Base-by-base conservation (phyloP, 1,140 invertebrate genomes). In the Anastrepha ludens region DNA sequence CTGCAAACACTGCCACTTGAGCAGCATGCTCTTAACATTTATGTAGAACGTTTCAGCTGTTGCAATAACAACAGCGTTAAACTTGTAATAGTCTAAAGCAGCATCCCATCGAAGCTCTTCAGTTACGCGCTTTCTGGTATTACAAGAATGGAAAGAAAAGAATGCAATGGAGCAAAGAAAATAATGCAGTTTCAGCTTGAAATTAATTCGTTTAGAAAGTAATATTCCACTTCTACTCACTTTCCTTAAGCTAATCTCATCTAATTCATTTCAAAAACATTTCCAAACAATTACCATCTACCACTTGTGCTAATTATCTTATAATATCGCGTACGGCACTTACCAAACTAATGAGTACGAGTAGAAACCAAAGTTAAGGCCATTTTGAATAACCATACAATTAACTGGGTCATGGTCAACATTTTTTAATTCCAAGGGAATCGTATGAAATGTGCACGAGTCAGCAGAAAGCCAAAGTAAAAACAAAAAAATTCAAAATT, bases 391-490 rank as follows among this genome's bases (percentile, higher is more conserved):
- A 29, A 55, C 47, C 47, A 81, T 47, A 20, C 47, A n/a, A 55
- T 29, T 81, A 81, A 81, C 74, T 81, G 74, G 47, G 74, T 81
- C 74, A 81, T 55, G 74, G 74, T 29, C 74, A 81, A 47, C 41
- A 74, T 47, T 81, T 81, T 50, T 29, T 29, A 55, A 81, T 55
- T 58, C n/a, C 74, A 81, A 81, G 74, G 44, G 74, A 74, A 74
- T 74, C 70, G 47, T 74, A 74, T 74, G 70, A 81, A 81, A 81
- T 47, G 15, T 81, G 74, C 47, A 55, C 44, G 17, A 50, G 20
- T 81, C 74, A 55, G 29, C 74, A 17, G 17, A 81, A 58, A 81
- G 47, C 15, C 70, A 50, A 50, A 29, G 6, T 6, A 55, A 55
- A 55, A 20, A 17, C 44, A 81, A 81, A 81, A 81, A 55, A 50